Evolutionary conservation across 2,888 invertebrate species (phyloP).

Genomic region (Macaria notata): DNA sequence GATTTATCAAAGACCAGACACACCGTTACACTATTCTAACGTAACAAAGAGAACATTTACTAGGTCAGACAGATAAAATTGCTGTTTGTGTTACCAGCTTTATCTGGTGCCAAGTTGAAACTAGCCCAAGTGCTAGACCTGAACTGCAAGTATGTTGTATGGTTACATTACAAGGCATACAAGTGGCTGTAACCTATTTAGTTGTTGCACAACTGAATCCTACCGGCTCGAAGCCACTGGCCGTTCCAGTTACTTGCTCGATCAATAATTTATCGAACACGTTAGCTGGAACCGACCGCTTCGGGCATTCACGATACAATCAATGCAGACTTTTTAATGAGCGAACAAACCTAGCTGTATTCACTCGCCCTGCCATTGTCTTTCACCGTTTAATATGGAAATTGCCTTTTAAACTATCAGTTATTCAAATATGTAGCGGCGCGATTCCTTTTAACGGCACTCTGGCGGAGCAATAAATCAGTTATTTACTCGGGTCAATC

Average conservation of each 20-base stretch:
- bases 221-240: slow-evolving; percentile 48
- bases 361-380: slow-evolving; percentile 7
- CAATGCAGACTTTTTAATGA: slow-evolving; percentile 21
- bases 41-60: too few relatives aligned
- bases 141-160: slow-evolving; percentile 46
- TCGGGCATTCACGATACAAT: slow-evolving; percentile 17
- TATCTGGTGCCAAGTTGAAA: slow-evolving; percentile 6
- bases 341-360: slow-evolving; percentile 9
- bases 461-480: not conserved
- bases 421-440: not conserved
- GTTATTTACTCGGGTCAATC: not conserved
- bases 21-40: too few relatives aligned
- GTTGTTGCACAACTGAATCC: slow-evolving; percentile 59
- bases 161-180: slow-evolving; percentile 36
- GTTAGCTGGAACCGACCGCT: slow-evolving; percentile 32
- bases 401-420: not conserved
- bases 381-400: slow-evolving; percentile 7
- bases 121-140: slow-evolving; percentile 33
- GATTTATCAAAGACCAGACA: too few relatives aligned
- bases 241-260: slow-evolving; percentile 52
- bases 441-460: not conserved
- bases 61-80: too few relatives aligned
- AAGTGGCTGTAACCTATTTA: slow-evolving; percentile 59
- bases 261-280: slow-evolving; percentile 52
- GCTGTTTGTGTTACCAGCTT: too few relatives aligned